Evolutionary conservation across 2,797 vertebrate genomes (phyloP).

Genomic region (Thunnus albacares): DNA sequence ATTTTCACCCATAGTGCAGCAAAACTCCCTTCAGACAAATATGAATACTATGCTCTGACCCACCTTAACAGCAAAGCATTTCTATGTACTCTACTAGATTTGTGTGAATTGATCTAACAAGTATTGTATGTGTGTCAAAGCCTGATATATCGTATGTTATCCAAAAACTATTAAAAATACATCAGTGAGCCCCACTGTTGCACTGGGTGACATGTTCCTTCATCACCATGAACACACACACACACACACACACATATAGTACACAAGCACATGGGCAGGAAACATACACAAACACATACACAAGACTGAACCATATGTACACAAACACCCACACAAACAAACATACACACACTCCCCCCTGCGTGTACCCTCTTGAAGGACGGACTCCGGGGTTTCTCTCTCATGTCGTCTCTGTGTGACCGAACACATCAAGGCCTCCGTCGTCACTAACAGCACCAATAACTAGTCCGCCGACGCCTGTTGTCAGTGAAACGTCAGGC

Average conservation of each 20-base stretch:
- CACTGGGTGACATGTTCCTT: too few species aligned
- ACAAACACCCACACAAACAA: slow-evolving; percentile 1
- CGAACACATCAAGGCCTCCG: background rate
- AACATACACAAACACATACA: slow-evolving; percentile 9
- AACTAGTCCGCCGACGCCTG: background rate
- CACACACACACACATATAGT: background rate
- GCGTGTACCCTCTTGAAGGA: slow-evolving; percentile 56
- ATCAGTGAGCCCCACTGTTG: too few species aligned
- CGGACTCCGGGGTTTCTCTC: slow-evolving; percentile 56
- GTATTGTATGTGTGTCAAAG: too few species aligned
- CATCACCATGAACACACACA: too few species aligned
- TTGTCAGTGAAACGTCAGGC: background rate
- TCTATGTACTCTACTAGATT: too few species aligned
- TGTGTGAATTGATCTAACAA: too few species aligned
- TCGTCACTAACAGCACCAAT: background rate
- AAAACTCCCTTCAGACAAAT: background rate
- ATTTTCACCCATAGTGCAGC: background rate
- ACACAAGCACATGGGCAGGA: slow-evolving; percentile 18
- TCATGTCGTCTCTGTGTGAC: slow-evolving; percentile 49
- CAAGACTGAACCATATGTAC: background rate
- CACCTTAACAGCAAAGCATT: too few species aligned
- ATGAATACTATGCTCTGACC: too few species aligned
- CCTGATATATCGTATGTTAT: too few species aligned
- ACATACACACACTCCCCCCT: slow-evolving; percentile 11
- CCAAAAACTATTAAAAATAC: too few species aligned